These are phyloP conservation scores for Parasteatoda tepidariorum DNA, from an alignment of 1,140 invertebrate species.

Conservation along the genomic window DNA sequence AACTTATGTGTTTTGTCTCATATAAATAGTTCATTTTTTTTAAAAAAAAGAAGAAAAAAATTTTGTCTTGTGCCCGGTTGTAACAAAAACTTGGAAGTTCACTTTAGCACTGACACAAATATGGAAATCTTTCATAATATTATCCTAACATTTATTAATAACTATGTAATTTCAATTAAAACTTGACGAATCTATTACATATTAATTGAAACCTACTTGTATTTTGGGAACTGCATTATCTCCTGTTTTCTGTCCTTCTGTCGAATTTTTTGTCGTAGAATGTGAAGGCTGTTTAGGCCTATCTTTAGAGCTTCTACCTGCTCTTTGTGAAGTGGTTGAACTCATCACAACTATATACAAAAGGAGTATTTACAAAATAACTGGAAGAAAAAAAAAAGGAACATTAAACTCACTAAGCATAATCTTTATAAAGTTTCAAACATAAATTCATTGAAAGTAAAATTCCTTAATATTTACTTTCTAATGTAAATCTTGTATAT, in stretches of 20 bases:
- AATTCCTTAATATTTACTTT: background rate
- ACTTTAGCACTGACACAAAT: too few relatives aligned
- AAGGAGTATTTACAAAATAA: slow-evolving; percentile 61
- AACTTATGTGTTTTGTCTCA: too few relatives aligned
- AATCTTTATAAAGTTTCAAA: background rate
- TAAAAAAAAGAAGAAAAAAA: too few relatives aligned
- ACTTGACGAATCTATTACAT: too few relatives aligned
- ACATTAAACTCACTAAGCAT: too few relatives aligned
- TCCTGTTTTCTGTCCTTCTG: slow-evolving; percentile 43
- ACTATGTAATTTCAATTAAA: background rate
- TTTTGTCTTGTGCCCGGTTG: too few relatives aligned
- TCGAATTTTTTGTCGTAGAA: slow-evolving; percentile 12
- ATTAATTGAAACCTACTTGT: slow-evolving; percentile 44
- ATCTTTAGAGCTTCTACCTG: slow-evolving; percentile 51
- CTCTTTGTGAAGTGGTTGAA: slow-evolving; percentile 57
- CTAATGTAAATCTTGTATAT: background rate
- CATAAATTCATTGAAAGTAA: background rate
- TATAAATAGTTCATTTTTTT: too few relatives aligned
- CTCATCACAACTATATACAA: slow-evolving; percentile 62
- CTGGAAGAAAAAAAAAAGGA: slow-evolving; percentile 35
- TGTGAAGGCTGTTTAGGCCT: slow-evolving; percentile 17
- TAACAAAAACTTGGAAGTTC: too few relatives aligned
- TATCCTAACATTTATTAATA: background rate
- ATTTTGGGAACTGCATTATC: slow-evolving; percentile 44
- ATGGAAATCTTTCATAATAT: too few relatives aligned